Evolutionary conservation across 1,140 invertebrate species (phyloP), one percentile per base, ranked within the genome.

Genomic region (Pemphigus obesinymphae): DNA sequence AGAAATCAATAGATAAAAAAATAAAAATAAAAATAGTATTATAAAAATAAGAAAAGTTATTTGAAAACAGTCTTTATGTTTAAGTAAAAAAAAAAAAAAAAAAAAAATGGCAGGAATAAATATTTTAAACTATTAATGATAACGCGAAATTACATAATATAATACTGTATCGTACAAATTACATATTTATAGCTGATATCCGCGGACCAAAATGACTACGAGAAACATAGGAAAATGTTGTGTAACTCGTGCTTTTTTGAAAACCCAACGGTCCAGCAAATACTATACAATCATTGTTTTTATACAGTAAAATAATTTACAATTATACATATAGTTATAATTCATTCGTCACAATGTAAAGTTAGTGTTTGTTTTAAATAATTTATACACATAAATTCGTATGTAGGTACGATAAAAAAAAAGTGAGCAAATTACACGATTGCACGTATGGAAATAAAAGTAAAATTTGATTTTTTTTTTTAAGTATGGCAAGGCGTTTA

Each of bases 91-190:
- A n/a, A n/a, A n/a, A n/a, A n/a, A n/a, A n/a, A n/a, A n/a, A n/a
- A n/a, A n/a, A n/a, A n/a, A n/a, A 63, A 70, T 70, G 66, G 66
- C 66, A 70, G 66, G 66, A 43, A 70, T 70, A 45, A 70, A 70
- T 70, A 43, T 43, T 45, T 43, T 70, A 26, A 23, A 23, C 17
- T 70, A 43, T 70, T 26, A 45, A 70, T 45, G 13, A 68, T 68
- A 68, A 43, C n/a, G 45, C 23, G 23, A 70, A 43, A 70, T 43
- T 45, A 70, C 34, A 43, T 26, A 15, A 17, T 68, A 68, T 40
- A 10, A 40, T 68, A 23, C n/a, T 68, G 4, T 45, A 70, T 43
- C 20, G n/a, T 70, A 70, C 40, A 70, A 70, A 70, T 23, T 43
- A 45, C n/a, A 70, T 43, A 31, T 31, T n/a, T 43, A 70, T 45